Conservation (phyloP, 2,888 invertebrate species). For the Synergus gifuensis region DNA sequence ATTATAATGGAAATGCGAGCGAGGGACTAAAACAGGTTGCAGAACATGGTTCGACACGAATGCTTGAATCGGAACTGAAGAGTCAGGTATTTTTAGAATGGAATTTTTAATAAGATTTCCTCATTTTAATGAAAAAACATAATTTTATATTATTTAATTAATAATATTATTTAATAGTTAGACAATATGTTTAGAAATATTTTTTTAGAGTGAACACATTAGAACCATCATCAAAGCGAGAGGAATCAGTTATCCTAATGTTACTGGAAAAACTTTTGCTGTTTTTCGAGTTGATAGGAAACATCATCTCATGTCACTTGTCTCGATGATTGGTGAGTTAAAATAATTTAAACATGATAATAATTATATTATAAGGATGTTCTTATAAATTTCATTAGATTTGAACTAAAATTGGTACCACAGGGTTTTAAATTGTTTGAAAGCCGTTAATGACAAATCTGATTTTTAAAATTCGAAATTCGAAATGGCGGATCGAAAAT, state of each 20-base stretch:
- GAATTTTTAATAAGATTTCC: neutral
- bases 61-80: constrained; percentile 93
- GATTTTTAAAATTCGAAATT: too few species aligned
- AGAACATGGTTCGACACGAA: constrained; percentile 93
- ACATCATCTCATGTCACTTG: constrained; percentile 92
- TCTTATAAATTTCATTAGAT: neutral
- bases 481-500: too few species aligned
- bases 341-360: neutral
- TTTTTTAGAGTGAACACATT: constrained; percentile 80
- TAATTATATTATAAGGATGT: neutral
- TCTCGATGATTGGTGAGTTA: constrained; percentile 88
- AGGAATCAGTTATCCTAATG: constrained; percentile 93
- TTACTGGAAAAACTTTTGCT: constrained; percentile 90
- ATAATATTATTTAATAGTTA: neutral
- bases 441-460: too few species aligned
- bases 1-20: constrained; percentile 90
- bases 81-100: constrained; percentile 81
- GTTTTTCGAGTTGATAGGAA: constrained; percentile 90
- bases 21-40: constrained; percentile 94
- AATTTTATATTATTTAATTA: neutral
- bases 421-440: too few species aligned
- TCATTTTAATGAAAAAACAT: too few species aligned
- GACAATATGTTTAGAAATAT: neutral
- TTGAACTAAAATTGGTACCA: neutral
- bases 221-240: constrained; percentile 93